Base-by-base conservation (phyloP, 2,888 invertebrate genomes). In the Pediacus dermestoides region DNA sequence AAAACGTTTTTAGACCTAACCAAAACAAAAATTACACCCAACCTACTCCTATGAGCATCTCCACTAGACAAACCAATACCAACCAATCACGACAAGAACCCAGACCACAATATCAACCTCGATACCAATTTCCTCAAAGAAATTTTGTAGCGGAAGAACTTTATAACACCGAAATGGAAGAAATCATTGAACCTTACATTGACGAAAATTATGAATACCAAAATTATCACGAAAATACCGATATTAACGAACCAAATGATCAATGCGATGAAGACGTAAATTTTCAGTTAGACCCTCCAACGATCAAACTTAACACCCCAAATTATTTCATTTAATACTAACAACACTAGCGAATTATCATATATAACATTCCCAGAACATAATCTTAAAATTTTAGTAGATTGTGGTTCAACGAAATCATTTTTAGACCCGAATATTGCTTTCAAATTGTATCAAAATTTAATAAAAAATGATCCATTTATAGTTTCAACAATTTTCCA, bases 381-480 rank as follows among this genome's bases (percentile, higher is more conserved):
- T n/a, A n/a, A n/a, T n/a, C n/a, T n/a, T n/a, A n/a, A n/a, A n/a
- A n/a, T n/a, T n/a, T n/a, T n/a, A n/a, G n/a, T n/a, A n/a, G n/a
- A n/a, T n/a, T n/a, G n/a, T n/a, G n/a, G n/a, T n/a, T n/a, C n/a
- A n/a, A n/a, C n/a, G n/a, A n/a, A n/a, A n/a, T n/a, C n/a, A 18
- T 7, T 18, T n/a, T n/a, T 18, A 8, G 21, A 18, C n/a, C 21
- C 21, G 8, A 18, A 18, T 7, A 18, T 18, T 18, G 21, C 21
- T 18, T 7, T 7, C 6, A 18, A 18, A 7, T 18, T 18, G 6
- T 18, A 18, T 18, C n/a, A 7, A 18, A 18, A 18, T 7, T 7
- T 7, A 7, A 18, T 18, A 7, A 7, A 14, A 30, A 30, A 30
- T 30, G 11, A 30, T 14, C 30, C 30, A 4, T 30, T 30, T 30